phyloP scores from a whole-genome alignment of 1,140 invertebrate genomes.

The Spodoptera frugiperda region DNA sequence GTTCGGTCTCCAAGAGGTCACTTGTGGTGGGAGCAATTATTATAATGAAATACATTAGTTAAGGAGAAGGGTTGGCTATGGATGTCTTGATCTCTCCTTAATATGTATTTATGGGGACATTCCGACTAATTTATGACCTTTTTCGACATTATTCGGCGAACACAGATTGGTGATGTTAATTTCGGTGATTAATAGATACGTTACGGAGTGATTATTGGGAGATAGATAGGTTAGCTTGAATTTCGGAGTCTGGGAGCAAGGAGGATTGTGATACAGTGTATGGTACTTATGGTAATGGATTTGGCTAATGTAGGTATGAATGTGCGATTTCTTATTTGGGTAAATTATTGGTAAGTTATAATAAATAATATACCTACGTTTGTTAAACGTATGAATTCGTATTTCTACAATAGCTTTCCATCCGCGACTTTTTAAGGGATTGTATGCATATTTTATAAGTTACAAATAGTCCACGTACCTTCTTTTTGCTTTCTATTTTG shows the following conservation, averaged over 20 bases:
- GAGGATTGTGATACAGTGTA: not conserved
- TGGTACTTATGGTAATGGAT: too few relatives aligned
- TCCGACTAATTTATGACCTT: constrained; percentile 44
- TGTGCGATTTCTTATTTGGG: too few relatives aligned
- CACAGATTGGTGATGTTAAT: constrained; percentile 14
- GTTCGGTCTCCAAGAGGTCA: constrained; percentile 40
- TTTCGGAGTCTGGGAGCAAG: not conserved
- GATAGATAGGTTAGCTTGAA: not conserved
- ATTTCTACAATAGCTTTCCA: too few relatives aligned
- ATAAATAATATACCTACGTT: too few relatives aligned
- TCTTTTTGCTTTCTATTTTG: too few relatives aligned
- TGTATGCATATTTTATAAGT: too few relatives aligned
- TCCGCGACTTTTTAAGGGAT: too few relatives aligned
- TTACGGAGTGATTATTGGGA: not conserved
- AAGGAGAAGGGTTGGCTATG: constrained; percentile 62
- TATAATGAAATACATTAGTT: constrained; percentile 61
- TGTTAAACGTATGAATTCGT: too few relatives aligned
- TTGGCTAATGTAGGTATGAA: too few relatives aligned
- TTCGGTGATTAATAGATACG: constrained; percentile 19
- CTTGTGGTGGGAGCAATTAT: constrained; percentile 53
- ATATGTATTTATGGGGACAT: constrained; percentile 61
- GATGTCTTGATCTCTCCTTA: constrained; percentile 56
- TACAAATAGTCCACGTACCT: too few relatives aligned
- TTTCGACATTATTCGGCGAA: constrained; percentile 34
- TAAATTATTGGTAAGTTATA: too few relatives aligned